Conservation (phyloP, 2,113 vertebrate genomes). For the Campylomormyrus numenius region DNA sequence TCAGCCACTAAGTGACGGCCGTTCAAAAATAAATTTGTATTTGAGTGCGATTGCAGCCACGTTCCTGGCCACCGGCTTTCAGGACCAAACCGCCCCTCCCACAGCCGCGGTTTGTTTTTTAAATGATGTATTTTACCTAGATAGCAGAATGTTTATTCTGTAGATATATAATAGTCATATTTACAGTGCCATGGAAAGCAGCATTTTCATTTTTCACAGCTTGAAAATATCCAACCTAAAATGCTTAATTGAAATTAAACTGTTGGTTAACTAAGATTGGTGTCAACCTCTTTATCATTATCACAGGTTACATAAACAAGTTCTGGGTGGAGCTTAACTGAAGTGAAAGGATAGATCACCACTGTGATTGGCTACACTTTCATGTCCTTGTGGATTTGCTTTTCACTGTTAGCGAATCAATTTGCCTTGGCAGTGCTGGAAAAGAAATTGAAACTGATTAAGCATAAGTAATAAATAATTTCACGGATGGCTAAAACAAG, state of each 20-base stretch:
- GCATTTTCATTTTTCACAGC: constrained; percentile 10
- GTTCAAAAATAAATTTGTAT: constrained; percentile 26
- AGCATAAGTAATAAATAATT: constrained; percentile 46
- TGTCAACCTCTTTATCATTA: not conserved
- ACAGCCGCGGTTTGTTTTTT: constrained; percentile 15
- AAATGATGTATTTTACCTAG: constrained; percentile 15
- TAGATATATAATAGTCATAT: not conserved
- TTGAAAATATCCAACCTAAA: not conserved
- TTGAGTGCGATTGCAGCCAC: not conserved
- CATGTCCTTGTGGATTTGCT: not conserved
- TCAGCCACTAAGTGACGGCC: constrained; percentile 32
- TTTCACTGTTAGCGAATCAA: constrained; percentile 16
- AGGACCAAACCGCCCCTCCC: constrained; percentile 16
- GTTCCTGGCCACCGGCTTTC: constrained; percentile 18
- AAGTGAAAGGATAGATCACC: not conserved
- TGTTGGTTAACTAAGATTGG: not conserved
- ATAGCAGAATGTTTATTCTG: constrained; percentile 3
- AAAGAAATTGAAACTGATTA: constrained; percentile 43
- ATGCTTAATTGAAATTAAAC: not conserved
- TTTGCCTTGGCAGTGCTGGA: constrained; percentile 32
- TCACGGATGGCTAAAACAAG: constrained; percentile 33
- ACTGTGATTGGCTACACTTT: not conserved
- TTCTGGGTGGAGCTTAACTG: not conserved
- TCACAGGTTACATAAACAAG: not conserved
- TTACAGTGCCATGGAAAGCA: not conserved